A percentile compares a stretch with the other conserved stretches of the same genome.
Evolutionary conservation across 2,797 vertebrate genomes (phyloP).

Genomic region (Botia almorhae): DNA sequence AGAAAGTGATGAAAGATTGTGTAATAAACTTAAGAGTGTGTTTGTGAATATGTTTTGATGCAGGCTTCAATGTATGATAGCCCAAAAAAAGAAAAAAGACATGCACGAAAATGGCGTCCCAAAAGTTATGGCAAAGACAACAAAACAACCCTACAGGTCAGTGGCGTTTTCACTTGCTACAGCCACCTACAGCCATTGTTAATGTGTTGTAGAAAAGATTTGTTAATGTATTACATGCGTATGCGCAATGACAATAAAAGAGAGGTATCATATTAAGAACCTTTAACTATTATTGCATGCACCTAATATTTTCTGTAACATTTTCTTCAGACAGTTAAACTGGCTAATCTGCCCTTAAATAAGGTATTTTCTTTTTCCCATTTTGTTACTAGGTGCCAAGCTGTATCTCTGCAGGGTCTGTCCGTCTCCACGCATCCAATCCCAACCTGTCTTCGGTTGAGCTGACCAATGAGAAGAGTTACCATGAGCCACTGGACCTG

Average conservation of each 20-base stretch:
- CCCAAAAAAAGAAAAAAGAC: constrained; percentile 94
- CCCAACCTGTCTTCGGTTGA: constrained; percentile 94
- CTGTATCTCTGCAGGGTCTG: constrained; percentile 82
- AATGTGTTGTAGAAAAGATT: background rate
- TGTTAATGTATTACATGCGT: background rate
- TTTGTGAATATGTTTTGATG: constrained; percentile 24
- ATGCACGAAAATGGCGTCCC: constrained; percentile 87
- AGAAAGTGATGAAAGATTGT: background rate
- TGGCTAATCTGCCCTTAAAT: background rate
- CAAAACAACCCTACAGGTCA: constrained; percentile 93
- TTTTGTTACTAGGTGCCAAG: constrained; percentile 74
- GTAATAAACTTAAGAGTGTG: background rate
- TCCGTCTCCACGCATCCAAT: constrained; percentile 95
- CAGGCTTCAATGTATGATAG: constrained; percentile 91
- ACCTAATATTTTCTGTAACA: background rate
- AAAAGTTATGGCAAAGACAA: constrained; percentile 92
- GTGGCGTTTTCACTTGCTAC: constrained; percentile 1
- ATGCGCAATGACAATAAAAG: background rate
- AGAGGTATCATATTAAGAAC: background rate
- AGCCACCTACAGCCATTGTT: background rate
- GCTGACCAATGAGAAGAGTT: constrained; percentile 85
- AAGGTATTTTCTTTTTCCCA: background rate
- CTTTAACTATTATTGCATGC: constrained; percentile 7
- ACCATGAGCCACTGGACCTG: constrained; percentile 83
- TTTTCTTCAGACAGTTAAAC: background rate